These are phyloP conservation scores for Oxycera nigricornis DNA, from an alignment of 2,888 invertebrate genomes.

Conservation along the genomic window DNA sequence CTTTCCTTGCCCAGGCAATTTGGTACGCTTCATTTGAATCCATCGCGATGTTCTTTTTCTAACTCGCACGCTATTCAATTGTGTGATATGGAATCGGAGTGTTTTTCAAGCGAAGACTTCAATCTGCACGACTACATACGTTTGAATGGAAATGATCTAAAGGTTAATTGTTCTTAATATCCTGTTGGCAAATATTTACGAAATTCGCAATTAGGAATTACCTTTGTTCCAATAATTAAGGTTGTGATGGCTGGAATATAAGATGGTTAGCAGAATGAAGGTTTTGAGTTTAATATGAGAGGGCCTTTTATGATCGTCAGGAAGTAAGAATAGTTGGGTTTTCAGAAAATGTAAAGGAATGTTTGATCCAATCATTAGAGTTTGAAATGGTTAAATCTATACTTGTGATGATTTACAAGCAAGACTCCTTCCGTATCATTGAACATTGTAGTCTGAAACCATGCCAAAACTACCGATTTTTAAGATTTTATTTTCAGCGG, in stretches of 20 bases:
- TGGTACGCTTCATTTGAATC: background rate
- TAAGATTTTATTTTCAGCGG: too few relatives aligned
- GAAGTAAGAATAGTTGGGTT: too few relatives aligned
- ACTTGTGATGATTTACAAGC: too few relatives aligned
- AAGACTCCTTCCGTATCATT: too few relatives aligned
- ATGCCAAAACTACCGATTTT: too few relatives aligned
- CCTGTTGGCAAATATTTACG: conserved; percentile 46
- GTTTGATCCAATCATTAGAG: too few relatives aligned
- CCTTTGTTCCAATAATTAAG: conserved; percentile 25
- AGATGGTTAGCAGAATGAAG: background rate
- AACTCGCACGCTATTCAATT: conserved; percentile 3
- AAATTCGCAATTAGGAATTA: conserved; percentile 42
- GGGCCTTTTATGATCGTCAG: conserved; percentile 20
- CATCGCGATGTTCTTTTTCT: conserved; percentile 31
- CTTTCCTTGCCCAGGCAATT: conserved; percentile 6
- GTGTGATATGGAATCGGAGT: background rate
- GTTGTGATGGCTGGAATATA: conserved; percentile 19
- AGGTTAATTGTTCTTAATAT: conserved; percentile 47
- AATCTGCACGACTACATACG: background rate
- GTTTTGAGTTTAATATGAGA: background rate
- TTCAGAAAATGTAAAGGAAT: too few relatives aligned
- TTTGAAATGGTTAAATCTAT: too few relatives aligned
- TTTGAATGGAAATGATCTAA: conserved; percentile 44
- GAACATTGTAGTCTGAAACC: too few relatives aligned
- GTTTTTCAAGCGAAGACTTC: conserved; percentile 4